These are phyloP conservation scores for Tyria jacobaeae DNA, from an alignment of 2,888 invertebrate species.

Conservation along the genomic window DNA sequence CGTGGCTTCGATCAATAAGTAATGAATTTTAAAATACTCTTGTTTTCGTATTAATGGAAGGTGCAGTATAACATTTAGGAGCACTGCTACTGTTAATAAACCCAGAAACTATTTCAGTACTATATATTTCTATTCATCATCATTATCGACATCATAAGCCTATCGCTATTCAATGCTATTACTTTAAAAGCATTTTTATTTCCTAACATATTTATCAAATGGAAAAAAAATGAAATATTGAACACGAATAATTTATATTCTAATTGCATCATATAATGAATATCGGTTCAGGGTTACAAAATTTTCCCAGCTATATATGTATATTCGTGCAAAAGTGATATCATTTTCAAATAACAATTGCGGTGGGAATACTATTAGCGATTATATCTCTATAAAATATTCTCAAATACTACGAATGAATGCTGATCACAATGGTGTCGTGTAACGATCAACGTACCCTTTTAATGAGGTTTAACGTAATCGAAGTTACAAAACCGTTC, in stretches of 20 bases:
- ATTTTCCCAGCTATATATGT: not conserved
- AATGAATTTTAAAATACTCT: constrained; percentile 30
- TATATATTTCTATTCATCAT: too few species aligned
- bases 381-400: constrained; percentile 14
- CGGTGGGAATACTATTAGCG: not conserved
- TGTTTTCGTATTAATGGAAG: constrained; percentile 21
- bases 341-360: constrained; percentile 12
- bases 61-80: not conserved
- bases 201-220: too few species aligned
- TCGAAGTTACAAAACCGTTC: constrained; percentile 32
- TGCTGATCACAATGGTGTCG: constrained; percentile 17
- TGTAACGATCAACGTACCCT: constrained; percentile 21
- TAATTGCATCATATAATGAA: not conserved
- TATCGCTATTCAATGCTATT: too few species aligned
- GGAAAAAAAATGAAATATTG: not conserved
- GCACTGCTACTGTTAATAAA: too few species aligned
- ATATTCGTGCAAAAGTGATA: constrained; percentile 4
- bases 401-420: constrained; percentile 3
- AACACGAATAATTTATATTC: not conserved
- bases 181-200: too few species aligned
- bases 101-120: too few species aligned
- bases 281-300: not conserved
- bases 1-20: constrained; percentile 29
- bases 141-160: too few species aligned
- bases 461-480: constrained; percentile 30